phyloP scores from a whole-genome alignment of 2,888 invertebrate species.

The Eledone cirrhosa region DNA sequence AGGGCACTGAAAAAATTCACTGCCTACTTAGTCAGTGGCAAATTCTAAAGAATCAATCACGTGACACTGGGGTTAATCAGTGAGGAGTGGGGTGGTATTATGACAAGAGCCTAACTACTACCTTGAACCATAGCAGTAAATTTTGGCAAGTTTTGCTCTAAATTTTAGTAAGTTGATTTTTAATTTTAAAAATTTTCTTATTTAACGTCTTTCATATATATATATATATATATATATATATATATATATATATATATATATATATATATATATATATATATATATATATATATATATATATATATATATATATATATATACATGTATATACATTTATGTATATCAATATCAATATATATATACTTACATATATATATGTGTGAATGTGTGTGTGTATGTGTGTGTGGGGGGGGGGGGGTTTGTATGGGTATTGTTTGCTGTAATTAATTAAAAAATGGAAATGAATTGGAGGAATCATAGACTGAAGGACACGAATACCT shows the following conservation, averaged over 20 bases:
- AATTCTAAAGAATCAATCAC: too few species aligned
- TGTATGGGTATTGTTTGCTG: not conserved
- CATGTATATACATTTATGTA: constrained; percentile 14
- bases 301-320: constrained; percentile 31
- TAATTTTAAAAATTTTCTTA: too few species aligned
- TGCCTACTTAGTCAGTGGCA: too few species aligned
- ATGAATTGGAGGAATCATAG: not conserved
- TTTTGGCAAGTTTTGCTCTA: too few species aligned
- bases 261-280: not conserved
- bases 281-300: constrained; percentile 20
- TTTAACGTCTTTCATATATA: too few species aligned
- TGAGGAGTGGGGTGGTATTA: too few species aligned
- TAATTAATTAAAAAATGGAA: constrained; percentile 25
- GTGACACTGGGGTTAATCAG: too few species aligned
- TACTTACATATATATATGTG: not conserved
- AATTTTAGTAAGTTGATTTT: too few species aligned
- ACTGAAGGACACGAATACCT: too few species aligned
- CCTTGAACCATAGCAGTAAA: too few species aligned
- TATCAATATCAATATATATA: not conserved
- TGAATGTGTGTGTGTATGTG: not conserved
- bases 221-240: not conserved
- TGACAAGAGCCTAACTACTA: too few species aligned
- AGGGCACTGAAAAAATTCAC: too few species aligned
- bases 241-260: not conserved
- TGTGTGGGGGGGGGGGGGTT: not conserved